Base-by-base conservation (phyloP, 2,113 vertebrate species). In the Ornithorhynchus anatinus region DNA sequence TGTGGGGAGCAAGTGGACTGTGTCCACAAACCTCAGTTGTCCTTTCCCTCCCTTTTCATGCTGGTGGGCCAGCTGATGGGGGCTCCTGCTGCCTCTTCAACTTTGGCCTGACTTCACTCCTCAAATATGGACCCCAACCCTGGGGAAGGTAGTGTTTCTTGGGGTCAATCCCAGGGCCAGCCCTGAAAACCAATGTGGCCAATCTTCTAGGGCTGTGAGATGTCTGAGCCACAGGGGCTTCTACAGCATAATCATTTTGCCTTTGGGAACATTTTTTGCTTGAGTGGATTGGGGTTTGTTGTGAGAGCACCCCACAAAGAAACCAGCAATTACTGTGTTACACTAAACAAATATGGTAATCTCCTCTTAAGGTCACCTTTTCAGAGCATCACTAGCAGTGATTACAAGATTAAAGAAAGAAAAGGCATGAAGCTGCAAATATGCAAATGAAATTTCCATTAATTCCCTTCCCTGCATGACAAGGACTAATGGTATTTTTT, bases 361-460 rank as follows among this genome's bases (percentile, higher is more conserved):
- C 4, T 0, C 10, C 74, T 83, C 58, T 29, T 87, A 87, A 85
- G 74, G 81, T 86, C 82, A 85, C 38, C 32, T 80, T 86, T 85
- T 71, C 59, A 40, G 10, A 86, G 42, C 73, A 83, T 44, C 79
- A 69, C 40, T 74, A 78, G 22, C 0, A 12, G 2, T 79, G 79
- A 88, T 91, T 86, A 88, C 36, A 73, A 84, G 62, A 88, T 81
- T 83, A 88, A 85, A 81, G 27, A 75, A 83, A 73, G 20, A 67
- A 77, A 69, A 82, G 32, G 67, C 82, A 68, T 67, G 2, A 85
- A 82, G 19, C 20, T 58, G 48, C 47, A 27, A 84, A 82, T 81
- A 86, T 77, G 59, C 39, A 90, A 88, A 86, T 91, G 40, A 81
- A 88, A 86, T 91, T 81, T 86, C 67, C 57, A 80, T 80, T 88